Evolutionary conservation across 2,113 vertebrate species (phyloP).

Genomic region (Phrynocephalus versicolor): DNA sequence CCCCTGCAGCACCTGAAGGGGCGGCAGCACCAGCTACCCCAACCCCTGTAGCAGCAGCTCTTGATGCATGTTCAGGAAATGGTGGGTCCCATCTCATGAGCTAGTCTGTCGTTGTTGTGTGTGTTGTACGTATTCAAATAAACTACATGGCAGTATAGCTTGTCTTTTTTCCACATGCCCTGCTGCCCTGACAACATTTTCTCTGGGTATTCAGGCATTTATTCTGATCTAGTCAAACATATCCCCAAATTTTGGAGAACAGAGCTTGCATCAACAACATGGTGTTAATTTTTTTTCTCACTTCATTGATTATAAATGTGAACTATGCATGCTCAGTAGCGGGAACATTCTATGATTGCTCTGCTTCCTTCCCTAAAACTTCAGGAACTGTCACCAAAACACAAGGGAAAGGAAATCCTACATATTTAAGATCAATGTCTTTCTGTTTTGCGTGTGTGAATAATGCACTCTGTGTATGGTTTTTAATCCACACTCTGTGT

Average conservation of each 20-base stretch:
- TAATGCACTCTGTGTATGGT: conserved; percentile 36
- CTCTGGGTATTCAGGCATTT: not conserved
- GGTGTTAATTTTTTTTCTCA: conserved; percentile 17
- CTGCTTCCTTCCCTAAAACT: conserved; percentile 13
- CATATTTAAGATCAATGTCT: not conserved
- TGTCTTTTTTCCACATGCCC: conserved; percentile 24
- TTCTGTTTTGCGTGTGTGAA: not conserved
- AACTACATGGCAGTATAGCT: conserved; percentile 71
- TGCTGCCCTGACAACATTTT: not conserved
- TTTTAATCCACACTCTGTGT: conserved; percentile 57
- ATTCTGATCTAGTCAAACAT: not conserved
- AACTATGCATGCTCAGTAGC: conserved; percentile 22
- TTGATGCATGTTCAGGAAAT: conserved; percentile 98
- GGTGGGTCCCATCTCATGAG: conserved; percentile 87
- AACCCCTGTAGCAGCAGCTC: conserved; percentile 87
- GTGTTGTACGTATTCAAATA: conserved; percentile 59
- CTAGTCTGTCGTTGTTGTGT: conserved; percentile 63
- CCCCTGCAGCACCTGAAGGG: conserved; percentile 87
- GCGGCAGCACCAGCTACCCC: conserved; percentile 83
- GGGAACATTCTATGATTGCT: not conserved
- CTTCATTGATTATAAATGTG: conserved; percentile 45
- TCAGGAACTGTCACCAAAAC: conserved; percentile 32
- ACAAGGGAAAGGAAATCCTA: conserved; percentile 44
- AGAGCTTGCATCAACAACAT: conserved; percentile 65
- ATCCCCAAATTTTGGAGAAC: conserved; percentile 13